Conservation (phyloP, 1,140 invertebrate genomes). For the Euura saliciscinereae region DNA sequence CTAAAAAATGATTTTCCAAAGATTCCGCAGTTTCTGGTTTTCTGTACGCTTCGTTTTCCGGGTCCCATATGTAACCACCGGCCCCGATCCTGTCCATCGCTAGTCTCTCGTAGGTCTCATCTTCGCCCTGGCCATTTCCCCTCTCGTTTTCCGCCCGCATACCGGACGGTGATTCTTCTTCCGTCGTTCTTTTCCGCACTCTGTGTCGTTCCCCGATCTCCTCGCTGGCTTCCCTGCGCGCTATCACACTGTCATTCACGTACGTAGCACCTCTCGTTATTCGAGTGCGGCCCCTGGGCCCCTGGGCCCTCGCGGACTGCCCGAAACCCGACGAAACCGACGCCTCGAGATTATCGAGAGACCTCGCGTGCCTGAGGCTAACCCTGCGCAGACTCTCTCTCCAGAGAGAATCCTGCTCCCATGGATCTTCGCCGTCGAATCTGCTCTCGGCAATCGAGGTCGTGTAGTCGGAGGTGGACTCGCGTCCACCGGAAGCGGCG, state of each 20-base stretch:
- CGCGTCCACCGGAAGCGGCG: background rate
- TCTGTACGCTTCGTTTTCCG: slow-evolving; percentile 48
- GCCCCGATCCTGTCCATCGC: slow-evolving; percentile 43
- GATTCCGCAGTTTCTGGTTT: slow-evolving; percentile 17
- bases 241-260: slow-evolving; percentile 70
- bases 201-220: slow-evolving; percentile 30
- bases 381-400: slow-evolving; percentile 77
- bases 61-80: slow-evolving; percentile 58
- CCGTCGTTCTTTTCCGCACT: slow-evolving; percentile 35
- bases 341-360: slow-evolving; percentile 77
- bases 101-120: slow-evolving; percentile 48
- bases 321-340: slow-evolving; percentile 17
- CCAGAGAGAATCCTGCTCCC: slow-evolving; percentile 85
- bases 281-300: slow-evolving; percentile 46
- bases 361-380: slow-evolving; percentile 79
- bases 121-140: slow-evolving; percentile 25
- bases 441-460: slow-evolving; percentile 16
- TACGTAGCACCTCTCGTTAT: slow-evolving; percentile 73
- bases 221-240: slow-evolving; percentile 27
- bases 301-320: background rate
- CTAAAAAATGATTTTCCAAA: slow-evolving; percentile 62
- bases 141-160: slow-evolving; percentile 13
- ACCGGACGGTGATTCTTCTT: slow-evolving; percentile 14
- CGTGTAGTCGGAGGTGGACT: slow-evolving; percentile 20
- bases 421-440: slow-evolving; percentile 70